Base-by-base conservation (phyloP, 2,888 invertebrate species). In the Molorchus minor region DNA sequence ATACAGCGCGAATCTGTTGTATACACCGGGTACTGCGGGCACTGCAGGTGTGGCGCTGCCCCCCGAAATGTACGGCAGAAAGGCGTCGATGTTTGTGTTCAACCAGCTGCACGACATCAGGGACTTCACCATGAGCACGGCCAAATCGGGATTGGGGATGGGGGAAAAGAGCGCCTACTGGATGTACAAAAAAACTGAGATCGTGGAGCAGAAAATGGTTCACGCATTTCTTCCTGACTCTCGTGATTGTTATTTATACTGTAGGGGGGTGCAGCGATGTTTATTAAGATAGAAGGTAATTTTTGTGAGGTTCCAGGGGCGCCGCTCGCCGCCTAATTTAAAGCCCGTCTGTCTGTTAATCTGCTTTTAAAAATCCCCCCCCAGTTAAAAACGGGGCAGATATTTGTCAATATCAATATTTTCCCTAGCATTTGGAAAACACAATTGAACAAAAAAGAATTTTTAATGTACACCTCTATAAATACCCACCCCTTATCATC, bases 131-230 rank as follows among this genome's bases (percentile, higher is more conserved):
- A 83, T 85, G 82, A 85, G 84, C 67, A 86, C 86, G 0, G 87
- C 87, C 7, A 93, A 91, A 74, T 88, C 90, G 54, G 93, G 94
- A 16, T 81, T 94, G 65, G 92, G 92, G 79, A 87, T 88, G 29
- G 94, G 94, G 58, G 94, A 94, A 79, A 93, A 92, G 77, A 85
- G 87, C 60, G 91, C 91, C 0, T 90, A 88, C 70, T 92, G 91
- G 86, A 81, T 92, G 61, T 92, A 92, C 76, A 88, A 89, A 65
- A n/a, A 92, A 90, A 82, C 83, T 93, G 62, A 87, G 90, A 74
- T 82, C 86, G 54, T 87, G 88, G 82, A 94, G 93, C 1, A 88
- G 87, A 73, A 87, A 86, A 74, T 94, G 94, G 94, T 94, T 95
- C 77, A 94, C 94, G 33, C 94, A 95, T 80, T 87, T 93, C 62